Evolutionary conservation across 2,888 invertebrate species (phyloP), one percentile per base, ranked within the genome.

Genomic region (Odontocolon sp.): DNA sequence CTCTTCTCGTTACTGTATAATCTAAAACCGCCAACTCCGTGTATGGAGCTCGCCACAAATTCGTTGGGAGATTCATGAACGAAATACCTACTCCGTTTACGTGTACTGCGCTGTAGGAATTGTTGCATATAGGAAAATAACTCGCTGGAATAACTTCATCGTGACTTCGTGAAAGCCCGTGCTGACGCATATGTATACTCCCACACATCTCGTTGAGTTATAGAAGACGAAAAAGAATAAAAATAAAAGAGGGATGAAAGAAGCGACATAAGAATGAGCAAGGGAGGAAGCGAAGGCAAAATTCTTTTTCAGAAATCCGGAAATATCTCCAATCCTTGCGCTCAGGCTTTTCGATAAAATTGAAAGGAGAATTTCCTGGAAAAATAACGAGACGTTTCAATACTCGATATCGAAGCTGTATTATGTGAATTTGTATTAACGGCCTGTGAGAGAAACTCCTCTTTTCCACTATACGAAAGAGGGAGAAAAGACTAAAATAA

Each of bases 61-160:
- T 75, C 75, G 75, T 75, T 74, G 77, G 64, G 61, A 63, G 68
- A 77, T 79, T 80, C 75, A 61, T 71, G 75, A 59, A 72, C 75
- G 66, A 63, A 74, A 71, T 71, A 72, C 50, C 69, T 42, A 26
- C 36, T 21, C 28, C 47, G 71, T 38, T 54, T 36, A 8, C 18
- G n/a, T 40, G 28, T 14, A 36, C 26, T 23, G 47, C 50, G 50
- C 26, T 67, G n/a, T n/a, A n/a, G n/a, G n/a, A n/a, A n/a, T n/a
- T n/a, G n/a, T 63, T 16, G 52, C 40, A 73, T 72, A 61, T 54
- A 59, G 57, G 69, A 33, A 69, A 75, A 78, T 77, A 77, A 70
- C 67, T 74, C 67, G 40, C 52, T 50, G 66, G 40, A 71, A 70
- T 76, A 78, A 70, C 61, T 70, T 61, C 59, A 59, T 54, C 57